These are phyloP conservation scores for Phrixothrix hirtus DNA, from an alignment of 2,888 invertebrate species.

Conservation along the genomic window DNA sequence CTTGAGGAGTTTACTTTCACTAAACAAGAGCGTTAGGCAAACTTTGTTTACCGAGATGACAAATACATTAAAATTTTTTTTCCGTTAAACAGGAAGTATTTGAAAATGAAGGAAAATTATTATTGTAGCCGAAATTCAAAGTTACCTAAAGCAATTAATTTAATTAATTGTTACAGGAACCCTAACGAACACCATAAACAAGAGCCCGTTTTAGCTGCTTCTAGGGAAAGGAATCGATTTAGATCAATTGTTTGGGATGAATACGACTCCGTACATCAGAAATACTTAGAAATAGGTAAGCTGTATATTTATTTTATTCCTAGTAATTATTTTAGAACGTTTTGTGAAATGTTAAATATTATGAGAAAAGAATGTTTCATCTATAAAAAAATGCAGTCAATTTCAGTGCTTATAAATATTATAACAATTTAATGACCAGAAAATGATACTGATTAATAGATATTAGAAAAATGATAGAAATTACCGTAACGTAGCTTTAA, in stretches of 20 bases:
- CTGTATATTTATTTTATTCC: conserved; percentile 17
- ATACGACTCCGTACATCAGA: conserved; percentile 90
- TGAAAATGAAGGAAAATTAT: neutral
- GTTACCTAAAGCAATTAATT: conserved; percentile 6
- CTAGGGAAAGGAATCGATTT: conserved; percentile 83
- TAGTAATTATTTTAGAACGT: neutral
- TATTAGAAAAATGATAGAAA: too few relatives aligned
- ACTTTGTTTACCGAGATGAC: too few relatives aligned
- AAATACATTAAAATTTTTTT: too few relatives aligned
- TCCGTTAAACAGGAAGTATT: conserved; percentile 5
- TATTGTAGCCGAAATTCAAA: neutral
- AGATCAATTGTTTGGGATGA: conserved; percentile 87
- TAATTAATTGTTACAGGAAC: conserved; percentile 64
- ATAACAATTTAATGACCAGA: too few relatives aligned
- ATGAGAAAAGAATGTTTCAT: too few relatives aligned
- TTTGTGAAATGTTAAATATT: neutral
- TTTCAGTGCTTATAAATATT: too few relatives aligned
- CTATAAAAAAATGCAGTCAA: too few relatives aligned
- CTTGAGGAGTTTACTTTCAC: too few relatives aligned
- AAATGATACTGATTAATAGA: too few relatives aligned
- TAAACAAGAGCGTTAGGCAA: too few relatives aligned
- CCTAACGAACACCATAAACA: conserved; percentile 83
- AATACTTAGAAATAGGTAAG: conserved; percentile 91
- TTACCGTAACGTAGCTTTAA: too few relatives aligned
- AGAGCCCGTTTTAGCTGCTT: conserved; percentile 75